Evolutionary conservation across 1,140 invertebrate species (phyloP).

Genomic region (Meloidogyne chitwoodi): DNA sequence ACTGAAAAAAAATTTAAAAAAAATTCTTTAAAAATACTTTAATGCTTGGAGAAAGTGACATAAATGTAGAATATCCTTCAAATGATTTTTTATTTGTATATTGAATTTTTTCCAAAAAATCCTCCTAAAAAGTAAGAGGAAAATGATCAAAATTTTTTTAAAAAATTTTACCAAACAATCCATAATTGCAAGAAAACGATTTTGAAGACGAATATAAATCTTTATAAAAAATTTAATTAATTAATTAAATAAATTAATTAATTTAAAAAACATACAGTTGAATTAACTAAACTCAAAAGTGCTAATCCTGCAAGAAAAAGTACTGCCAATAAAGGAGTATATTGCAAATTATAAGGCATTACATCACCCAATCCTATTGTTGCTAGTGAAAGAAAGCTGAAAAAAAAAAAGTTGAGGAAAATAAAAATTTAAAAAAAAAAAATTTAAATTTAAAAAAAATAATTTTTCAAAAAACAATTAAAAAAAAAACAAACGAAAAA

Average conservation of each 20-base stretch:
- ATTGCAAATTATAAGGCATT: slow-evolving; percentile 44
- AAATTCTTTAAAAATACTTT: background rate
- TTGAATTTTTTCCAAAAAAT: slow-evolving; percentile 28
- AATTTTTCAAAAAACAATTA: background rate
- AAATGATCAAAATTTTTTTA: background rate
- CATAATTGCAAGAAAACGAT: slow-evolving; percentile 17
- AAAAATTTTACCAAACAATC: slow-evolving; percentile 1
- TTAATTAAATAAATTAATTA: background rate
- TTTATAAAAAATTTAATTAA: background rate
- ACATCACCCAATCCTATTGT: slow-evolving; percentile 42
- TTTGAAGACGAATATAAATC: slow-evolving; percentile 18
- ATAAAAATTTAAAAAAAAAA: too few relatives aligned
- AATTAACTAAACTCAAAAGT: slow-evolving; percentile 36
- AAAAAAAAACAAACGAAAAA: slow-evolving; percentile 26
- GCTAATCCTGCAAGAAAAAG: slow-evolving; percentile 38
- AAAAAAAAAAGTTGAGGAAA: too few relatives aligned
- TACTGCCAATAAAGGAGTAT: slow-evolving; percentile 32
- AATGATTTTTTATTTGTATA: background rate
- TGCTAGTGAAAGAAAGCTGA: slow-evolving; percentile 12
- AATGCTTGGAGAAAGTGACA: background rate
- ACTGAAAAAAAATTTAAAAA: background rate
- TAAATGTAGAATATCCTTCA: background rate
- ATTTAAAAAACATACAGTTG: slow-evolving; percentile 24
- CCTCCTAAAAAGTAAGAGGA: slow-evolving; percentile 16
- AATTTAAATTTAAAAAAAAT: too few relatives aligned